Percentiles rank a stretch among this genome's conserved stretches.
Conservation (phyloP, 2,888 invertebrate genomes). For the Orthosia gothica region DNA sequence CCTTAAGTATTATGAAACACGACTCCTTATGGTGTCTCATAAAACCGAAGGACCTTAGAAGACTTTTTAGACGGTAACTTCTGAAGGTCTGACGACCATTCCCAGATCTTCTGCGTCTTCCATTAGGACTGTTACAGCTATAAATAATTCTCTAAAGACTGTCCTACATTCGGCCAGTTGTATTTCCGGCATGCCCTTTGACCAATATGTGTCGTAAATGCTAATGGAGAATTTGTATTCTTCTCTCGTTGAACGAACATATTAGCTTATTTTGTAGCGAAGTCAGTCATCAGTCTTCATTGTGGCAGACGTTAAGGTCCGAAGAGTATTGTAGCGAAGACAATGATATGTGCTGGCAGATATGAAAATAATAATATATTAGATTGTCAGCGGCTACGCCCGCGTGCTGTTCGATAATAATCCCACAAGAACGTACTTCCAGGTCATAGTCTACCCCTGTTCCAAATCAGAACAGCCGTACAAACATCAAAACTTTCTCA, state of each 20-base stretch:
- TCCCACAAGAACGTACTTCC: no score
- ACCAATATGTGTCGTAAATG: not conserved
- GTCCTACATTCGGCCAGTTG: not conserved
- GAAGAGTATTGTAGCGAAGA: not conserved
- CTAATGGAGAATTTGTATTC: not conserved
- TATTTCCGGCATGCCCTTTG: not conserved
- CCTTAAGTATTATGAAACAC: not conserved
- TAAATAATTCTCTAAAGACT: slow-evolving; percentile 3
- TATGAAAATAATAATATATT: not conserved
- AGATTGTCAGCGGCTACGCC: no score
- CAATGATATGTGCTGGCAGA: not conserved
- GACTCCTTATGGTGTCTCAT: not conserved
- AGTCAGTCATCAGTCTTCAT: not conserved
- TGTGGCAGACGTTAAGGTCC: not conserved
- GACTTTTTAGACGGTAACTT: not conserved
- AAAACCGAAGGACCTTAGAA: no score
- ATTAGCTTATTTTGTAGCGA: not conserved
- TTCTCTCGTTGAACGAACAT: not conserved
- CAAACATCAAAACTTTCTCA: no score
- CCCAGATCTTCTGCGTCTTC: not conserved
- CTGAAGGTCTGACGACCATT: not conserved
- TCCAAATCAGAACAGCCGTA: no score
- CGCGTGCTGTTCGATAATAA: no score
- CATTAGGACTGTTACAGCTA: not conserved
- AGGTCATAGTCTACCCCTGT: no score